Base-by-base conservation (phyloP, 2,113 vertebrate species). In the Mohoua ochrocephala region DNA sequence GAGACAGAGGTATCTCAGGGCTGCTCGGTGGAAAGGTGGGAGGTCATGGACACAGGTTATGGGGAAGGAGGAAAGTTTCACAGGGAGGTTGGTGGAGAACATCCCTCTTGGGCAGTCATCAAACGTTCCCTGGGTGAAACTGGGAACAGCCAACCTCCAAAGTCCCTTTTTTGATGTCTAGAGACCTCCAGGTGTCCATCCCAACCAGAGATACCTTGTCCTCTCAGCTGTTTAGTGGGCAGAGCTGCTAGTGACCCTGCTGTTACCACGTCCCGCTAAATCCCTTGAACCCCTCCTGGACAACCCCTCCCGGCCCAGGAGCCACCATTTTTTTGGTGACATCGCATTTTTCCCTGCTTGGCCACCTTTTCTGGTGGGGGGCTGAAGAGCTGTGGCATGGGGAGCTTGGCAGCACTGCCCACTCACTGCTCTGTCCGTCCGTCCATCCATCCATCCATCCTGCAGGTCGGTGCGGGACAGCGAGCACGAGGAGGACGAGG, bases 401-500 rank as follows among this genome's bases (percentile, higher is more conserved):
- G 47, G 24, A 84, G 7, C 28, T 68, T 14, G 28, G 41, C 19
- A 64, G 44, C 41, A 27, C 35, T 83, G 13, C 61, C 41, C 42
- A 79, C 39, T 19, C 49, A 27, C 57, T 47, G 15, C 27, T 49
- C 53, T 3, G 10, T 35, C 56, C 22, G 5, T 56, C 54, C 31
- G 7, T 31, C 49, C 37, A 19, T 73, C 49, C 71, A 54, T 41
- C 49, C 19, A 5, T 26, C 30, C n/a, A 1, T 56, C 73, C 63
- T 10, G 0, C 91, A 99, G 99, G 98, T 99, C 98, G 2, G 98
- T 98, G 77, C 97, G 99, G 90, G 99, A 99, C 97, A 99, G 99
- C 0, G 99, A 99, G 0, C 99, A 99, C 0, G 98, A 98, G 13
- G 99, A 99, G 3, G 99, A 99, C 0, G 99, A 99, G 3, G 98